Conservation (phyloP, 2,888 invertebrate species). For the Rhagium mordax region DNA sequence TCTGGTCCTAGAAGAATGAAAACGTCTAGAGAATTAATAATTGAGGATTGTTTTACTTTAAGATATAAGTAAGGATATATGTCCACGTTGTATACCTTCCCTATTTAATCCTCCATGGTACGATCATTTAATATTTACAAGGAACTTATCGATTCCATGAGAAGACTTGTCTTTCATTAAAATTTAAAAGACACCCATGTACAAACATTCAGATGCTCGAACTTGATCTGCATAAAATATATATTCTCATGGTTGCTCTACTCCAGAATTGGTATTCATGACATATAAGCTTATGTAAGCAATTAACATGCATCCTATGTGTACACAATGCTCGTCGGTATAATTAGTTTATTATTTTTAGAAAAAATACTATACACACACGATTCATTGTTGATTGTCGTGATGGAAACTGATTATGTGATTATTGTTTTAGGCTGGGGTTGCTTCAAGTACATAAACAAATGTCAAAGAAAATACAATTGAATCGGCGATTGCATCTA, state of each 20-base stretch:
- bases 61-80: slow-evolving; percentile 7
- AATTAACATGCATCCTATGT: slow-evolving; percentile 42
- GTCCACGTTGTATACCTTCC: background rate
- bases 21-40: background rate
- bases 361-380: slow-evolving; percentile 16
- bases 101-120: background rate
- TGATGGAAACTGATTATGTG: background rate
- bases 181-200: slow-evolving; percentile 25
- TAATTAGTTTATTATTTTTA: slow-evolving; percentile 26
- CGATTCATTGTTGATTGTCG: slow-evolving; percentile 1
- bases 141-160: slow-evolving; percentile 20
- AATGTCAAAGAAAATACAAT: background rate
- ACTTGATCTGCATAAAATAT: slow-evolving; percentile 44
- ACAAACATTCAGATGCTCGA: slow-evolving; percentile 21
- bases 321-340: background rate
- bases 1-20: slow-evolving; percentile 3
- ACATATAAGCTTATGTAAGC: slow-evolving; percentile 40
- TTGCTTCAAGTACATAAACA: slow-evolving; percentile 11
- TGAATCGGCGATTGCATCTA: background rate
- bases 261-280: slow-evolving; percentile 44
- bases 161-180: slow-evolving; percentile 14
- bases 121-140: slow-evolving; percentile 17
- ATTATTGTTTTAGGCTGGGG: background rate
- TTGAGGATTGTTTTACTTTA: background rate
- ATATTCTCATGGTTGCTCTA: slow-evolving; percentile 37